Evolutionary conservation across 2,888 invertebrate species (phyloP).

Genomic region (Tenthredo scrophulariae): DNA sequence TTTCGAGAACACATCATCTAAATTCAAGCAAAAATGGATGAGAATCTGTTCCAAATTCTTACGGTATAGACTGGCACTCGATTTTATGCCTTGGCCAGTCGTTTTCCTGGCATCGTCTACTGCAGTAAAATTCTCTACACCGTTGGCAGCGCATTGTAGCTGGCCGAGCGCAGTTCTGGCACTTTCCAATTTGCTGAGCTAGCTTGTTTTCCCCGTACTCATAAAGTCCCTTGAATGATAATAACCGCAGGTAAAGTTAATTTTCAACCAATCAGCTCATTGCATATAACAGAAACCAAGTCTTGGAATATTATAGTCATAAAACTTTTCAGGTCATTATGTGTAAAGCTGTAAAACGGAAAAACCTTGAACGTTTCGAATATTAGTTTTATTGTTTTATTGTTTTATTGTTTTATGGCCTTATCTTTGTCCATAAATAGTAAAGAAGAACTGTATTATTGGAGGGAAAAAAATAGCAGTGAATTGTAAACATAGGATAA

Average conservation of each 20-base stretch:
- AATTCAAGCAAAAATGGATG: not conserved
- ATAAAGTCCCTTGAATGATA: conserved; percentile 64
- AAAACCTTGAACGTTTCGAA: not conserved
- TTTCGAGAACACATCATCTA: not conserved
- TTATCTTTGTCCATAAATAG: not conserved
- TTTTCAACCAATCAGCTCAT: not conserved
- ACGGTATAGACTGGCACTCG: conserved; percentile 70
- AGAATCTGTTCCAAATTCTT: conserved; percentile 57
- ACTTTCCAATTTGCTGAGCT: conserved; percentile 59
- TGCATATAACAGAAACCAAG: not conserved
- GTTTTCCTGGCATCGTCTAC: conserved; percentile 66
- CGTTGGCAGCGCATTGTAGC: conserved; percentile 63
- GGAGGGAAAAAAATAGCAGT: not conserved
- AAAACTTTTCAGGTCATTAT: not conserved
- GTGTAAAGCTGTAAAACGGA: not conserved
- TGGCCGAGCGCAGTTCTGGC: conserved; percentile 57
- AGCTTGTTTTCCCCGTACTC: conserved; percentile 65
- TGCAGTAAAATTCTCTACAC: conserved; percentile 71
- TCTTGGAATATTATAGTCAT: not conserved
- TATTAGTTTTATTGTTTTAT: not conserved
- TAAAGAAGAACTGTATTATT: not conserved
- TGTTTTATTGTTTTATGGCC: not conserved
- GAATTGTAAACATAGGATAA: not conserved
- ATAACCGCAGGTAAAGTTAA: not conserved
- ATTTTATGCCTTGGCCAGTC: conserved; percentile 72